Evolutionary conservation across 2,113 vertebrate genomes (phyloP).

Genomic region (Lophotis ruficrista): DNA sequence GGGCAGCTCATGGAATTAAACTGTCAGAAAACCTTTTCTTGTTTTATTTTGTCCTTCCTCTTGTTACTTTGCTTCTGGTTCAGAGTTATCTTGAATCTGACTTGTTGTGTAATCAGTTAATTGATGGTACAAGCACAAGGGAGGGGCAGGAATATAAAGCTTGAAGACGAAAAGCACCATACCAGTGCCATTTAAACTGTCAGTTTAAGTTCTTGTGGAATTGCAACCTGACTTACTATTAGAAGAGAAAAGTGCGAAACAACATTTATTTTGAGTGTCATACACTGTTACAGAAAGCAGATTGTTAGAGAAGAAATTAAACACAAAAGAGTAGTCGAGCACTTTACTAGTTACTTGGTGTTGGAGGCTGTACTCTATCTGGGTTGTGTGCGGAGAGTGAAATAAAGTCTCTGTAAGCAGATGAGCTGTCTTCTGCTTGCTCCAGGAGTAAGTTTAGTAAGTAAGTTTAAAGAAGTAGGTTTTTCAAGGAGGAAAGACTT

Average conservation of each 20-base stretch:
- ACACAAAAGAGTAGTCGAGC: background rate
- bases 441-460: background rate
- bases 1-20: background rate
- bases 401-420: background rate
- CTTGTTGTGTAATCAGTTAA: background rate
- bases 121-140: background rate
- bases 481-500: background rate
- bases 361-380: background rate
- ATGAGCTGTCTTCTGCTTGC: background rate
- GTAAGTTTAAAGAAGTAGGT: background rate
- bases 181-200: background rate
- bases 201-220: background rate
- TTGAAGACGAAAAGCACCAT: background rate
- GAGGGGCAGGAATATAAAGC: background rate
- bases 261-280: background rate
- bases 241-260: background rate
- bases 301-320: background rate
- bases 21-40: background rate
- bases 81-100: background rate
- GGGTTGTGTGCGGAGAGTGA: background rate
- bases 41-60: background rate
- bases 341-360: background rate
- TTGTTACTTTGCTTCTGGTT: background rate
- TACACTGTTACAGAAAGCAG: background rate
- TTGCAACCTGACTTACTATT: background rate